These are phyloP conservation scores for Carlito syrichta DNA, from an alignment of 2,113 vertebrate species.

Conservation along the genomic window DNA sequence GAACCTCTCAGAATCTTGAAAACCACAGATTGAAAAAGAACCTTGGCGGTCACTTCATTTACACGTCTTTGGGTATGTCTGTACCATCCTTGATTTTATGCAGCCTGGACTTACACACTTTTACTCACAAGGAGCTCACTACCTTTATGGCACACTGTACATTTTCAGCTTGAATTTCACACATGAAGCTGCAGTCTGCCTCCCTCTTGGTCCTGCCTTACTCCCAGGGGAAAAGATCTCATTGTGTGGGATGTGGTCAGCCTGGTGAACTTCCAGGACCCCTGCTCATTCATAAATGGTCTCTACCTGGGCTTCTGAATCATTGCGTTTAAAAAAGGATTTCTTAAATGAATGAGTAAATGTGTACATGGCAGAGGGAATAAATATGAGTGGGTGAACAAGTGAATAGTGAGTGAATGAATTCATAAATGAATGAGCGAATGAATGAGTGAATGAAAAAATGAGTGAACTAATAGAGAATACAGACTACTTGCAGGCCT, in stretches of 20 bases:
- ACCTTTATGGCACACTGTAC: too few relatives aligned
- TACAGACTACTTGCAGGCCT: not conserved
- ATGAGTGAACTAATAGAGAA: accelerated
- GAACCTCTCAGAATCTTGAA: conserved; percentile 9
- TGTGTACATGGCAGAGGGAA: not conserved
- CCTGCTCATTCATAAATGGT: not conserved
- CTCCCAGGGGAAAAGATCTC: not conserved
- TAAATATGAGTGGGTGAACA: not conserved
- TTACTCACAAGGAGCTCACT: not conserved
- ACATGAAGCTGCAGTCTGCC: not conserved
- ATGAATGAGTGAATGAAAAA: not conserved
- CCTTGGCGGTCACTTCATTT: not conserved
- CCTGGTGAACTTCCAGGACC: not conserved
- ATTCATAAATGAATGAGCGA: not conserved
- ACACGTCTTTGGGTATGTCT: not conserved
- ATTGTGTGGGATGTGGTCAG: not conserved
- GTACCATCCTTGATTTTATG: not conserved
- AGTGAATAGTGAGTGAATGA: not conserved
- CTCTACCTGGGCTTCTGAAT: not conserved
- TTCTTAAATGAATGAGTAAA: not conserved
- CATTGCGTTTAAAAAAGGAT: not conserved
- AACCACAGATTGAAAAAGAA: not conserved
- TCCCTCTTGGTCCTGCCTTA: not conserved
- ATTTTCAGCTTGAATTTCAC: not conserved
- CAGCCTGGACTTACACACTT: not conserved